A percentile compares a stretch with the other conserved stretches of the same genome.
Evolutionary conservation across 2,888 invertebrate genomes (phyloP).

Genomic region (Notodonta ziczac): DNA sequence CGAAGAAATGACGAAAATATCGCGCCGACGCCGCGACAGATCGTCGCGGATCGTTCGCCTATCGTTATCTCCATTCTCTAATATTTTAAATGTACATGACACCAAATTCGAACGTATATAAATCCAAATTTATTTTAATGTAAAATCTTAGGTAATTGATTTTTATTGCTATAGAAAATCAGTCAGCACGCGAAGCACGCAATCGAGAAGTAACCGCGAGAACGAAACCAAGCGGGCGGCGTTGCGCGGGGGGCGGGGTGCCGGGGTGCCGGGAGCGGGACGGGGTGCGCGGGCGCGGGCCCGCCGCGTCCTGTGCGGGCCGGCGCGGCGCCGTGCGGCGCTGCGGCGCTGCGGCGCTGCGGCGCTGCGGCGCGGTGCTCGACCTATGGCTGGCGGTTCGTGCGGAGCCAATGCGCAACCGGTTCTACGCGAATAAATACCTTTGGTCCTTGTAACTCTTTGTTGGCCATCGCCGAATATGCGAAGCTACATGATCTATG

Average conservation of each 20-base stretch:
- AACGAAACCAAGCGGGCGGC: slow-evolving; percentile 83
- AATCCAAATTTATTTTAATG: slow-evolving; percentile 85
- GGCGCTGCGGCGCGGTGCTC: slow-evolving; percentile 57
- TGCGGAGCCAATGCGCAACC: slow-evolving; percentile 83
- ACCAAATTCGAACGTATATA: slow-evolving; percentile 85
- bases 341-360: slow-evolving; percentile 29
- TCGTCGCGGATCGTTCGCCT: slow-evolving; percentile 76
- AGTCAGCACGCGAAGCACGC: slow-evolving; percentile 86
- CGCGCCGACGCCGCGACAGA: slow-evolving; percentile 74
- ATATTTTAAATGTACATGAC: slow-evolving; percentile 85
- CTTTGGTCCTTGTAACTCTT: slow-evolving; percentile 84
- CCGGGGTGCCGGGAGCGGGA: slow-evolving; percentile 47
- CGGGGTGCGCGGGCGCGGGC: slow-evolving; percentile 46
- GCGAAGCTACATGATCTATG: slow-evolving; percentile 84
- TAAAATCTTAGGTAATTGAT: slow-evolving; percentile 86
- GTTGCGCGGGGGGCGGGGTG: slow-evolving; percentile 60
- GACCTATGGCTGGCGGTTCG: slow-evolving; percentile 78
- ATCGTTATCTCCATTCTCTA: slow-evolving; percentile 82
- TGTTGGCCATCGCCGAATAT: slow-evolving; percentile 83
- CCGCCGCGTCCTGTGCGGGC: slow-evolving; percentile 39
- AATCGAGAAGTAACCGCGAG: slow-evolving; percentile 85
- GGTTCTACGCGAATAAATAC: slow-evolving; percentile 84
- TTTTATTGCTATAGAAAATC: slow-evolving; percentile 86
- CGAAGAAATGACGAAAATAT: slow-evolving; percentile 85
- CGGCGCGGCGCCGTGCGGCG: slow-evolving; percentile 17